Conservation (phyloP, 2,888 invertebrate genomes). For the Drosophila nigricruria region DNA sequence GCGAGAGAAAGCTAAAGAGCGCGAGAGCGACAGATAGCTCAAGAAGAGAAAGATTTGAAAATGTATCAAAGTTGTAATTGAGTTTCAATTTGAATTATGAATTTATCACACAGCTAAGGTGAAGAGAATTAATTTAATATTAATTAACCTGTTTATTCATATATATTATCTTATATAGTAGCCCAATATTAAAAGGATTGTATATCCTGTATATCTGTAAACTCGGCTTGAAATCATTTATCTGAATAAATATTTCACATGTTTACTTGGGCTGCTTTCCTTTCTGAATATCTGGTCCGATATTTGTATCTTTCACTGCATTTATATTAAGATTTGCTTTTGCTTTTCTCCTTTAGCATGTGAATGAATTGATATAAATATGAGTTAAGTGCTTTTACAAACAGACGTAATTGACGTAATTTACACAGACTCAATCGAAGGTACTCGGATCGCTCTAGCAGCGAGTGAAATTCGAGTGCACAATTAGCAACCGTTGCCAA, state of each 20-base stretch:
- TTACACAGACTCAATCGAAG: slow-evolving; percentile 39
- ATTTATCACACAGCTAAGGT: not conserved
- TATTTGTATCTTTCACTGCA: not conserved
- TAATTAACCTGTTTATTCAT: not conserved
- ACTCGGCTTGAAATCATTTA: not conserved
- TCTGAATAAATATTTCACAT: not conserved
- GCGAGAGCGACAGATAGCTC: no score
- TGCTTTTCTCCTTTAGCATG: not conserved
- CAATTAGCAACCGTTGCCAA: slow-evolving; percentile 64
- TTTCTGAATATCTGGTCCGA: fast-evolving
- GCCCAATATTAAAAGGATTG: not conserved
- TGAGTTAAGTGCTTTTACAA: slow-evolving; percentile 19
- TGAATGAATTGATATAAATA: slow-evolving; percentile 13
- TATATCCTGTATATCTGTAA: not conserved
- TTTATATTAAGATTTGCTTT: not conserved
- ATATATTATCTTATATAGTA: not conserved
- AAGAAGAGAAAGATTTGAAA: not conserved
- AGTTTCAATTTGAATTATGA: not conserved
- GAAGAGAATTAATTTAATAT: not conserved
- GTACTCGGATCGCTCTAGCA: slow-evolving; percentile 14
- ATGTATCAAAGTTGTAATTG: not conserved
- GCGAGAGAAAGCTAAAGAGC: not conserved
- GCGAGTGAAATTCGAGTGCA: slow-evolving; percentile 37
- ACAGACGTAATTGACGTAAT: slow-evolving; percentile 29
- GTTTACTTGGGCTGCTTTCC: not conserved